Conservation (phyloP, 2,113 vertebrate genomes). For the Danionella cerebrum region DNA sequence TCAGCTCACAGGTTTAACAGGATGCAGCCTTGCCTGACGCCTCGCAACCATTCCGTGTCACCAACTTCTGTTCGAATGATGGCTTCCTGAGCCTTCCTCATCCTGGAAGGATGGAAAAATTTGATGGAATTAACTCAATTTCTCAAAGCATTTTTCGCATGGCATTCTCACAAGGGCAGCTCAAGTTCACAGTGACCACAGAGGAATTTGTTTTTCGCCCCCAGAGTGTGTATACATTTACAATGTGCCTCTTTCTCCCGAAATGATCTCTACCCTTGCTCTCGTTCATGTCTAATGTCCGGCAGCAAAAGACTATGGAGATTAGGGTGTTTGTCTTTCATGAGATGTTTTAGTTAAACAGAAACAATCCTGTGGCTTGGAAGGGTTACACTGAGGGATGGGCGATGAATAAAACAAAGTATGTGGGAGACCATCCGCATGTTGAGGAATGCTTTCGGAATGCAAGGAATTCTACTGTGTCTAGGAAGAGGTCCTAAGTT, state of each 20-base stretch:
- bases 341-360: not conserved
- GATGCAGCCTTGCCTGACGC: too few relatives aligned
- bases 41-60: too few relatives aligned
- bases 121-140: too few relatives aligned
- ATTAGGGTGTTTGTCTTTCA: not conserved
- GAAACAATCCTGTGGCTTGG: not conserved
- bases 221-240: slow-evolving; percentile 51
- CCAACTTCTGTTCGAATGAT: too few relatives aligned
- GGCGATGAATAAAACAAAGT: not conserved
- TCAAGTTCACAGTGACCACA: slow-evolving; percentile 41
- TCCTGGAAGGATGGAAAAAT: too few relatives aligned
- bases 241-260: slow-evolving; percentile 54
- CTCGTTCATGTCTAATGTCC: not conserved
- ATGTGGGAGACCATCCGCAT: not conserved
- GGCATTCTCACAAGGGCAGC: slow-evolving; percentile 36
- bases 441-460: not conserved
- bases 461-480: not conserved
- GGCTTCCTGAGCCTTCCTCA: too few relatives aligned
- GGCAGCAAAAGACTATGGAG: not conserved
- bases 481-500: not conserved
- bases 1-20: too few relatives aligned
- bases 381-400: not conserved
- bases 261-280: slow-evolving; percentile 16
- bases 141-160: slow-evolving; percentile 39
- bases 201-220: slow-evolving; percentile 59